These are phyloP conservation scores for Drepanosiphum platanoidis DNA, from an alignment of 2,888 invertebrate species.

Conservation along the genomic window DNA sequence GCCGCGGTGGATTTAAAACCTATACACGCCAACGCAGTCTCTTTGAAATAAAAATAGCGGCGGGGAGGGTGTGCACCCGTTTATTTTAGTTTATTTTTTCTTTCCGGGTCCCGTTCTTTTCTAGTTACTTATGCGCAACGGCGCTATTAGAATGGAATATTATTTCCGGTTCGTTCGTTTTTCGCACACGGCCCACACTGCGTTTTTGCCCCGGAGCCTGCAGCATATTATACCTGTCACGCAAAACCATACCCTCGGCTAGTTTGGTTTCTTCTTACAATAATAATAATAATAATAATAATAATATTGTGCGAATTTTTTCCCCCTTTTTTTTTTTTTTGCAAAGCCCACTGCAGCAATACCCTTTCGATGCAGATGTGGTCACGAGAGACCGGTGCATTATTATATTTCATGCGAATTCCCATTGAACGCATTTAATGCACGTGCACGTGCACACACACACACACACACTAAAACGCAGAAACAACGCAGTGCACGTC, in stretches of 20 bases:
- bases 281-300: constrained; percentile 21
- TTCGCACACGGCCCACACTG: not conserved
- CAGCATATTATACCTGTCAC: constrained; percentile 16
- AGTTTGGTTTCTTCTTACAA: constrained; percentile 32
- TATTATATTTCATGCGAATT: not conserved
- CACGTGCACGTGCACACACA: not conserved
- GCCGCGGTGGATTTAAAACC: constrained; percentile 41
- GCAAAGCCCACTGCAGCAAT: not conserved
- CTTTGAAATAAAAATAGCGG: not conserved
- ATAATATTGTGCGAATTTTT: constrained; percentile 3
- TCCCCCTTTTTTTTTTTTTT: not conserved
- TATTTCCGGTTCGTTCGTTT: constrained; percentile 51
- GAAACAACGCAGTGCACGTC: not conserved
- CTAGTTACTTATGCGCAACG: constrained; percentile 43
- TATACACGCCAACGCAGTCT: not conserved
- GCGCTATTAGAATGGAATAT: constrained; percentile 15
- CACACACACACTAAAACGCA: too few species aligned
- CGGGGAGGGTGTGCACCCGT: not conserved
- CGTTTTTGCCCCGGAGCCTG: not conserved
- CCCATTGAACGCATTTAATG: constrained; percentile 20
- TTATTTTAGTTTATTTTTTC: constrained; percentile 41
- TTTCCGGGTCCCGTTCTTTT: not conserved
- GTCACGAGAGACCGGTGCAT: constrained; percentile 22
- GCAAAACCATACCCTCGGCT: constrained; percentile 8
- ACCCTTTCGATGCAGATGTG: not conserved